Evolutionary conservation across 1,140 invertebrate species (phyloP).

Genomic region (Dolichoris vasculosae): DNA sequence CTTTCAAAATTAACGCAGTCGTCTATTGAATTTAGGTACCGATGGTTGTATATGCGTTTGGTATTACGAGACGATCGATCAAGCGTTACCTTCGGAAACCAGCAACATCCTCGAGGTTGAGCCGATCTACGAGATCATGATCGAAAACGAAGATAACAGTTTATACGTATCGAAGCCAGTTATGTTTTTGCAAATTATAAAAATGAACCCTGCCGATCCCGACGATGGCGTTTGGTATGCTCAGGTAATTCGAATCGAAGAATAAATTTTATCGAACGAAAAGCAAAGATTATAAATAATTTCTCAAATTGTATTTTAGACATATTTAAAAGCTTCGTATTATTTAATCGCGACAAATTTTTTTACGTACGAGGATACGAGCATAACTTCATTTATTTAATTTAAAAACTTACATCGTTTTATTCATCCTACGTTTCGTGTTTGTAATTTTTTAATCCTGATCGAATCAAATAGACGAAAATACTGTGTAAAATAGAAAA

Average conservation of each 20-base stretch:
- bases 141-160: constrained; percentile 68
- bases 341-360: too few species aligned
- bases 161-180: constrained; percentile 58
- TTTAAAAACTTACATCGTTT: too few species aligned
- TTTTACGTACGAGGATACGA: too few species aligned
- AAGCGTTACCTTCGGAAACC: constrained; percentile 85
- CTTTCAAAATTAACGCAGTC: constrained; percentile 9
- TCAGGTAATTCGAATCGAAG: constrained; percentile 78
- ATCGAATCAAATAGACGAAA: too few species aligned
- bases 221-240: constrained; percentile 80
- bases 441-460: too few species aligned
- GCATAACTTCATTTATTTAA: too few species aligned
- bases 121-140: constrained; percentile 85
- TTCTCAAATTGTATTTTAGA: too few species aligned
- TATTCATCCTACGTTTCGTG: too few species aligned
- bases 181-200: constrained; percentile 77
- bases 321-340: too few species aligned
- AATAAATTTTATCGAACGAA: neutral
- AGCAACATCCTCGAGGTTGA: constrained; percentile 87
- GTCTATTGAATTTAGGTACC: constrained; percentile 75
- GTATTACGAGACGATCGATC: constrained; percentile 91
- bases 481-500: too few species aligned
- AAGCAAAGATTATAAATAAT: too few species aligned
- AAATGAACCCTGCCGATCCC: constrained; percentile 70
- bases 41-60: constrained; percentile 90